Base-by-base conservation (phyloP, 2,113 vertebrate genomes). In the Chaetodon trifascialis region DNA sequence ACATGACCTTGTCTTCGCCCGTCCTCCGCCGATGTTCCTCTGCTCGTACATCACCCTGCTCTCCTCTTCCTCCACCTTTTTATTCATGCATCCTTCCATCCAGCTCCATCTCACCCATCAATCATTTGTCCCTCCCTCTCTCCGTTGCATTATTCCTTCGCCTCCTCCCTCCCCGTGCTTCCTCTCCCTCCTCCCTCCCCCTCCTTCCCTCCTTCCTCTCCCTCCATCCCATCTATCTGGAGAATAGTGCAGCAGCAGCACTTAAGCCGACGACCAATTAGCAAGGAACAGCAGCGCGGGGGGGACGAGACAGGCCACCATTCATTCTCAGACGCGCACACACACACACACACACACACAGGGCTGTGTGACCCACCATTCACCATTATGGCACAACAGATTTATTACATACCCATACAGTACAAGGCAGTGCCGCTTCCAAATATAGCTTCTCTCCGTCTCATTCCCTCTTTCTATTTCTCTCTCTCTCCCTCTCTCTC, bases 181-280 rank as follows among this genome's bases (percentile, higher is more conserved):
- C 62, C 60, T 76, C 49, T 77, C 40, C 52, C 16, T 52, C 46
- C 70, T n/a, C 64, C 19, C 60, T 36, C 36, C 46, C 55, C 76
- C 60, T 44, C 63, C 38, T n/a, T 77, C 58, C 72, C 56, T 62
- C 47, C 40, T 3, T 44, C 7, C 73, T 52, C 54, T 74, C 73
- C 70, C 76, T 82, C 81, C 73, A 49, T 86, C 77, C 77, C 85
- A 84, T 92, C 85, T 79, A 88, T 91, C 90, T 89, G 83, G 76
- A 91, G 88, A 89, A 94, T 94, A 92, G 86, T 94, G 93, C 94
- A 87, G 72, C 79, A 79, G 87, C 92, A 93, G 92, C 93, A 94
- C 90, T 95, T 94, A 92, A 90, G 89, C 83, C 88, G 78, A 83
- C 70, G 89, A 89, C 90, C 93, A 94, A 94, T 95, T 94, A 94